A percentile compares a stretch with the other conserved stretches of the same genome.
phyloP scores from a whole-genome alignment of 2,113 vertebrate genomes.

The Dissostichus mawsoni region DNA sequence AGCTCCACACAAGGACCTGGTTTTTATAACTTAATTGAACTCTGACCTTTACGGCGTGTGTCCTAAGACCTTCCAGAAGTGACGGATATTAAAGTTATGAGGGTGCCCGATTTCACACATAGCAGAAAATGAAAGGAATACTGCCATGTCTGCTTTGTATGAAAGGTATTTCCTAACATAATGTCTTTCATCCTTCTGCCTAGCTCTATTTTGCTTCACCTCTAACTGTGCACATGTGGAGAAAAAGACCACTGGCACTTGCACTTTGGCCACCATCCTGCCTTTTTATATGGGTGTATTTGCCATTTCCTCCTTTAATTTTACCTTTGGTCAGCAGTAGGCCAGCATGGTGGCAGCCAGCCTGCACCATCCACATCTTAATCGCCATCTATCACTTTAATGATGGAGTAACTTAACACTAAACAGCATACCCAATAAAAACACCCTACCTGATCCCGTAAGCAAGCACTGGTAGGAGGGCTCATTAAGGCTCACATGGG shows the following conservation, averaged over 20 bases:
- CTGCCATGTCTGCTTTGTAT: neutral
- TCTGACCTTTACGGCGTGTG: neutral
- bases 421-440: constrained; percentile 65
- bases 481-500: constrained; percentile 74
- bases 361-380: constrained; percentile 45
- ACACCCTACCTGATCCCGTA: constrained; percentile 71
- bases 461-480: constrained; percentile 39
- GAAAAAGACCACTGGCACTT: neutral
- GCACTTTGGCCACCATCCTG: neutral
- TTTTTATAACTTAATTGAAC: constrained; percentile 17
- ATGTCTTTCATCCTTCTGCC: neutral
- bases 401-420: constrained; percentile 68
- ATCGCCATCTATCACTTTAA: constrained; percentile 72
- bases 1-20: neutral
- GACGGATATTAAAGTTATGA: neutral
- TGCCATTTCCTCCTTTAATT: neutral
- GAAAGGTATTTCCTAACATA: neutral
- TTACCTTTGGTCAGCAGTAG: neutral
- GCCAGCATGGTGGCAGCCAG: constrained; percentile 21
- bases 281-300: neutral
- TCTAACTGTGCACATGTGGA: neutral
- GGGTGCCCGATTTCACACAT: neutral
- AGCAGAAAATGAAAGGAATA: neutral
- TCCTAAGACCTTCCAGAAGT: neutral
- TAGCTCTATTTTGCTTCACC: neutral